Evolutionary conservation across 2,888 invertebrate species (phyloP), one percentile per base, ranked within the genome.

Genomic region (Trisateles emortualis): DNA sequence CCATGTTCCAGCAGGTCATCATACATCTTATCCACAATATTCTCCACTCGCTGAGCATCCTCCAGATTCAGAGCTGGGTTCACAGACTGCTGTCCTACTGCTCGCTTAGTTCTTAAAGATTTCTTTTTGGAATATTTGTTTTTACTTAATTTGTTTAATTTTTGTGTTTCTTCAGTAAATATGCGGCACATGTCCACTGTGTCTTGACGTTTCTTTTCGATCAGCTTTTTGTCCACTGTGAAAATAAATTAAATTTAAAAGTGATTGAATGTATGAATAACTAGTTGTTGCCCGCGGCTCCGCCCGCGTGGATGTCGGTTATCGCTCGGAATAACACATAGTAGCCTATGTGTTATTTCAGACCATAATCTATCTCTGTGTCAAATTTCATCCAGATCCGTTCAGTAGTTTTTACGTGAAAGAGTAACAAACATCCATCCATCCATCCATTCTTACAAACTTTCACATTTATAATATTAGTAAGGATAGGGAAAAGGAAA

Each of bases 131-230:
- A 1, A 1, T 24, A 8, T 1, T 33, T 57, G n/a, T 61, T 19
- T 0, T 39, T 8, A n/a, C 49, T 39, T 10, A 43, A 24, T 36
- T 50, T 50, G 5, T 71, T 36, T n/a, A 49, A 10, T 9, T 69
- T 75, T 4, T 74, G 58, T n/a, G 72, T 81, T 63, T 87, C 86
- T 30, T 76, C 79, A 17, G 78, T 85, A 52, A 90, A 92, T 19
- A 88, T 74, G 10, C 78, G 74, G 48, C 92, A 92, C 82, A 91
- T 85, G 2, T 92, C 90, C 29, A 87, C 52, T 0, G 87, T 91
- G 48, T 92, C 88, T 71, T 88, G 84, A 0, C 92, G 84, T 68
- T 88, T 86, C 50, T 70, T 82, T 32, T 84, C 78, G 22, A 92
- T 81, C 0, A 86, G n/a, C 58, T 79, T 82, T 64, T 66, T 78